Evolutionary conservation across 23 tunicate genomes (phyloP), one percentile per base, ranked within the genome.

Genomic region (Phallusia fumigata): DNA sequence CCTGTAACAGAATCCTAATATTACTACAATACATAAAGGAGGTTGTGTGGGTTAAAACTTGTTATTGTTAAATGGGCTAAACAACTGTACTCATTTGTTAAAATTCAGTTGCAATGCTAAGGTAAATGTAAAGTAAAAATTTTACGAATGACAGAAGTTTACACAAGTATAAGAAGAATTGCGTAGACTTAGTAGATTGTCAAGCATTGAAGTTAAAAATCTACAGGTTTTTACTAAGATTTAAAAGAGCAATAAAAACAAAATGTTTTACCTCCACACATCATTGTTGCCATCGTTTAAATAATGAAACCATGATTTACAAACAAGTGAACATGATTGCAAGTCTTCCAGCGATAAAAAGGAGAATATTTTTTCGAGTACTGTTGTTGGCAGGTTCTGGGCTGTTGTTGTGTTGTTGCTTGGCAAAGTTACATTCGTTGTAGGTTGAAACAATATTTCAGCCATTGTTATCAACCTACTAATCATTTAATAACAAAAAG

Each of bases 301-400:
- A 47, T 81, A 84, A 31, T 90, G 79, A 78, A 82, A 82, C 95
- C 95, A 90, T 0, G 86, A 81, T 82, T 90, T 90, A 45, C 95
- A 90, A n/a, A 90, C 95, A 53, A 85, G 51, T 5, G 87, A 82
- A 52, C 95, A 90, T 2, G 89, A 76, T 45, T 82, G 90, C 44
- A 90, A 58, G 33, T 90, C 95, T 76, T 82, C 78, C 31, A 88
- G 50, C 8, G 86, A 81, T 47, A 90, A 80, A 82, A 65, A 90
- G 10, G 87, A 85, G 77, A 90, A 90, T 45, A 90, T 78, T 33
- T 65, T 64, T 77, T 90, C 90, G 18, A 90, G 49, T 6, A 86
- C 87, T 30, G 32, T 13, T 18, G 80, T 16, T 2, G 95, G 90
- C 35, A 90, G 81, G 33, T 73, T 34, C 26, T 84, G 82, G 34